Percentiles rank a stretch among this genome's conserved stretches.
These are phyloP conservation scores for Campylomormyrus tamandua DNA, from an alignment of 2,113 vertebrate species.

Conservation along the genomic window DNA sequence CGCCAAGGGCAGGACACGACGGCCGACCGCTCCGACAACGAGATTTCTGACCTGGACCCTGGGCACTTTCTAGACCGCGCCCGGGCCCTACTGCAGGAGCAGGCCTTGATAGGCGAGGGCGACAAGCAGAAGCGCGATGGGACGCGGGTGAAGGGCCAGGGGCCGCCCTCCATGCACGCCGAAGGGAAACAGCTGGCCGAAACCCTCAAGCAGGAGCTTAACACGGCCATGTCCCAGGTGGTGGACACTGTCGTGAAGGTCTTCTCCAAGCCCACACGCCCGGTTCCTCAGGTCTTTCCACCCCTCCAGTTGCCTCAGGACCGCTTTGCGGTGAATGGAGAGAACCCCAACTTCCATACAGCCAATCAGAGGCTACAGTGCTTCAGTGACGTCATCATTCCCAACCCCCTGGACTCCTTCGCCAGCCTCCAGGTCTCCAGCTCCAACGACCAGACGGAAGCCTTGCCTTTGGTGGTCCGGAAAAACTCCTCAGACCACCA, in stretches of 20 bases:
- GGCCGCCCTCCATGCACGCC: slow-evolving; percentile 70
- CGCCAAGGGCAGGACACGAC: slow-evolving; percentile 58
- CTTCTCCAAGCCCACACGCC: slow-evolving; percentile 88
- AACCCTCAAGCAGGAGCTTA: slow-evolving; percentile 94
- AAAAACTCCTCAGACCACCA: slow-evolving; percentile 87
- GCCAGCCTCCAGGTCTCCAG: slow-evolving; percentile 75
- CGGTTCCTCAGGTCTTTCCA: slow-evolving; percentile 90
- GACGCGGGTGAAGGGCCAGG: slow-evolving; percentile 72
- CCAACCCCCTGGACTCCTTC: slow-evolving; percentile 86
- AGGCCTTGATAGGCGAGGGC: slow-evolving; percentile 68
- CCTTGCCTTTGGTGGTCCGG: slow-evolving; percentile 88
- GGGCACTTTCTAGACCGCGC: slow-evolving; percentile 88
- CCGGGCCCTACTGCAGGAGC: slow-evolving; percentile 78
- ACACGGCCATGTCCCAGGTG: slow-evolving; percentile 94
- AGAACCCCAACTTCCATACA: slow-evolving; percentile 93
- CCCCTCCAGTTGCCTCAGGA: slow-evolving; percentile 87
- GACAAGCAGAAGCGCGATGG: slow-evolving; percentile 79
- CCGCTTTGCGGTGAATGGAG: slow-evolving; percentile 82
- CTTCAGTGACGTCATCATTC: slow-evolving; percentile 96
- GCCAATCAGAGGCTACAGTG: slow-evolving; percentile 91
- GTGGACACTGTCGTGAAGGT: slow-evolving; percentile 98
- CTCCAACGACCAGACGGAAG: slow-evolving; percentile 91
- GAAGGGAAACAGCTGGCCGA: slow-evolving; percentile 94
- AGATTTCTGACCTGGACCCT: slow-evolving; percentile 86
- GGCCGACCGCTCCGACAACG: slow-evolving; percentile 73